Evolutionary conservation across 2,888 invertebrate species (phyloP).

Genomic region (Cataglyphis livida): DNA sequence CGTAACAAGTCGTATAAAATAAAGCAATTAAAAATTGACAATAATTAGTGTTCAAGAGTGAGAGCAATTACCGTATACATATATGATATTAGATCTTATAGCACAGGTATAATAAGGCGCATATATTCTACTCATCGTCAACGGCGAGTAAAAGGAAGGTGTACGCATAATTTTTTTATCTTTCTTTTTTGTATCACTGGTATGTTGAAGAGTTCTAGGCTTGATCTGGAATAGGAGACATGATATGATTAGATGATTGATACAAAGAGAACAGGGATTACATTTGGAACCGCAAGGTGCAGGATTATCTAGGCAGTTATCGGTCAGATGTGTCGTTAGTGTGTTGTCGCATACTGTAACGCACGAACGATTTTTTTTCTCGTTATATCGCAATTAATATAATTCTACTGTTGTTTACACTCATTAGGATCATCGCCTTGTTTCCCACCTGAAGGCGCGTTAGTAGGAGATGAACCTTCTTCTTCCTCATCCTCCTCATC

Average conservation of each 20-base stretch:
- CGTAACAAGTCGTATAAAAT: slow-evolving; percentile 82
- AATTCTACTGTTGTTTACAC: slow-evolving; percentile 90
- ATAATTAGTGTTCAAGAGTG: slow-evolving; percentile 65
- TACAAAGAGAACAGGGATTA: slow-evolving; percentile 63
- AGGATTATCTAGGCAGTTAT: slow-evolving; percentile 77
- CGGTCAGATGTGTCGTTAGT: slow-evolving; percentile 74
- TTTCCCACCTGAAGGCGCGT: slow-evolving; percentile 85
- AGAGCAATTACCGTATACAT: slow-evolving; percentile 56
- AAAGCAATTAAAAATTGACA: slow-evolving; percentile 77
- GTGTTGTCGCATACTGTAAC: slow-evolving; percentile 67
- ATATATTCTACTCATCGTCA: slow-evolving; percentile 71
- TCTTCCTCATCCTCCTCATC: slow-evolving; percentile 87
- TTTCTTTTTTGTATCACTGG: slow-evolving; percentile 65
- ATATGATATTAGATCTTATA: slow-evolving; percentile 56
- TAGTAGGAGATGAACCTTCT: slow-evolving; percentile 86
- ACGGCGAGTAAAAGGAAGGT: slow-evolving; percentile 67
- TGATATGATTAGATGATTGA: slow-evolving; percentile 78
- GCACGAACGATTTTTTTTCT: slow-evolving; percentile 70
- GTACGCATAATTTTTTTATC: slow-evolving; percentile 68
- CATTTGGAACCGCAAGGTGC: slow-evolving; percentile 67
- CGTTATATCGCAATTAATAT: slow-evolving; percentile 60
- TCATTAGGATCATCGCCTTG: slow-evolving; percentile 87
- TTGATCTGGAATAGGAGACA: slow-evolving; percentile 83
- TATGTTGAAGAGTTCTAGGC: slow-evolving; percentile 76
- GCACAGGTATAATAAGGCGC: slow-evolving; percentile 61